Evolutionary conservation across 1,140 invertebrate genomes (phyloP).

Genomic region (Monomorium pharaonis): DNA sequence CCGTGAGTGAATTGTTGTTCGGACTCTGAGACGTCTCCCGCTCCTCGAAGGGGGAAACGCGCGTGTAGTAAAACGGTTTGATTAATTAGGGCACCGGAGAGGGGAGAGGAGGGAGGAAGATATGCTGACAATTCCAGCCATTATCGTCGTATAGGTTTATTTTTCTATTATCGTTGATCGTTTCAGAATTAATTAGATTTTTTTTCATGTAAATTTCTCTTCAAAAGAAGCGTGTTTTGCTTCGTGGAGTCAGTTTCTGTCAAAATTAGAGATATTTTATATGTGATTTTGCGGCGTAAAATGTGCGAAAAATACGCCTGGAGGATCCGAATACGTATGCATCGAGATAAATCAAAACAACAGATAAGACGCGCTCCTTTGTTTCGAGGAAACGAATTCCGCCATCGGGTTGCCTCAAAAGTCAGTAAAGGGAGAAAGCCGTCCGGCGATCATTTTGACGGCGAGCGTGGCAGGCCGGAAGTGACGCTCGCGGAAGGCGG

Average conservation of each 20-base stretch:
- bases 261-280: not conserved
- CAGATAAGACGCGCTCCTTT: not conserved
- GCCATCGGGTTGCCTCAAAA: not conserved
- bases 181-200: not conserved
- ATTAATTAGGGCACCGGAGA: not conserved
- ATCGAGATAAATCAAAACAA: not conserved
- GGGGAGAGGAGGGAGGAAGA: no score
- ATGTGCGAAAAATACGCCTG: not conserved
- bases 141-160: not conserved
- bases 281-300: not conserved
- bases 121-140: not conserved
- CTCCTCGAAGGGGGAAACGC: not conserved
- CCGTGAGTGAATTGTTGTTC: no score
- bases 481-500: not conserved
- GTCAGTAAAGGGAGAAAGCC: not conserved
- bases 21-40: no score
- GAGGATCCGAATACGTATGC: not conserved
- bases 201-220: not conserved
- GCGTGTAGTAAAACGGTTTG: not conserved
- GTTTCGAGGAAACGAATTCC: not conserved
- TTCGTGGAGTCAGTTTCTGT: no score
- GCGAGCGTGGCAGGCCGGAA: not conserved
- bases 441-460: not conserved
- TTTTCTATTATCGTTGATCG: not conserved
- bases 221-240: no score